Percentiles rank a stretch among this genome's conserved stretches.
These are phyloP conservation scores for Poeciliopsis occidentalis DNA, from an alignment of 2,113 vertebrate genomes.

Conservation along the genomic window DNA sequence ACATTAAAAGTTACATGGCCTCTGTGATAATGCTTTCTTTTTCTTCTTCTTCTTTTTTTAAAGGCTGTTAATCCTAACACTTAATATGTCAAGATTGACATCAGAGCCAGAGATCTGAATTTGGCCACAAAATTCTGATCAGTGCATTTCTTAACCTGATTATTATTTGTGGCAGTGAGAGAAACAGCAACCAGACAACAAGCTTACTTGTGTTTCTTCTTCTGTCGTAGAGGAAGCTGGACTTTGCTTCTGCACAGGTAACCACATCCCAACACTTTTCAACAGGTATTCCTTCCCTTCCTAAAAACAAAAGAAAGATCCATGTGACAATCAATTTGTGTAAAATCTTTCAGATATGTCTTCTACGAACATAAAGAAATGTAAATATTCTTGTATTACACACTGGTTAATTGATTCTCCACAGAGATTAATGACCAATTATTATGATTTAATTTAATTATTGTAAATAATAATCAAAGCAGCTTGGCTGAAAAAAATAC, in stretches of 20 bases:
- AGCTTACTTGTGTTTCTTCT: conserved; percentile 73
- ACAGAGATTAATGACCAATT: background rate
- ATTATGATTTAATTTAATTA: background rate
- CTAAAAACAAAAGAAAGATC: conserved; percentile 50
- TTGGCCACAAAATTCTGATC: background rate
- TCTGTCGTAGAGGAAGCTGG: conserved; percentile 46
- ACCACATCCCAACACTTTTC: conserved; percentile 79
- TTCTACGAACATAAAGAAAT: background rate
- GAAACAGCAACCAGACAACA: conserved; percentile 13
- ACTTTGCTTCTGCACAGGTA: conserved; percentile 74
- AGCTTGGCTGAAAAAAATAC: background rate
- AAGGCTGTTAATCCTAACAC: too few species aligned
- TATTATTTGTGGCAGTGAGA: conserved; percentile 22
- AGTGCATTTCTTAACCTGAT: conserved; percentile 1
- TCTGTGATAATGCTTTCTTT: too few species aligned
- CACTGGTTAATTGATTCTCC: background rate
- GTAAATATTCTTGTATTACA: background rate
- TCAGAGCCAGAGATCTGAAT: background rate
- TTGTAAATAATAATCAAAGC: background rate
- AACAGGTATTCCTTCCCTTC: conserved; percentile 82
- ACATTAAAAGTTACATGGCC: too few species aligned
- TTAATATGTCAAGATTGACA: too few species aligned
- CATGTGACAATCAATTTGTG: background rate
- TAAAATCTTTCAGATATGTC: background rate
- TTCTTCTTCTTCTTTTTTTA: too few species aligned